Evolutionary conservation across 1,140 invertebrate species (phyloP), one percentile per base, ranked within the genome.

Genomic region (Leucophenga varia): DNA sequence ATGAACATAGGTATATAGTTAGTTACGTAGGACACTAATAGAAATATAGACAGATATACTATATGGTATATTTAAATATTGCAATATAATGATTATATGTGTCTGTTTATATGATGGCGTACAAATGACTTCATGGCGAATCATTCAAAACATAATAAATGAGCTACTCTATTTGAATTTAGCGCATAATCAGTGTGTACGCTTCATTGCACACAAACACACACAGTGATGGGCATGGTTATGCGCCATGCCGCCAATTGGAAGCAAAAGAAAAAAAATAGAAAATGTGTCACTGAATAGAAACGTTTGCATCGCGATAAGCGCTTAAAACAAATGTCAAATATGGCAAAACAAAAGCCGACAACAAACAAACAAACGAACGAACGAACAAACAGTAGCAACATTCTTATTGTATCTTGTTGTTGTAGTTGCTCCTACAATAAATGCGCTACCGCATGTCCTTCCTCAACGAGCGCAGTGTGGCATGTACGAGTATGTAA

Each of bases 271-370:
- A n/a, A n/a, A n/a, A n/a, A n/a, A 38, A 12, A n/a, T 3, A 39
- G 40, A 36, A 22, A 6, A 43, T 22, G 35, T 37, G 35, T 19
- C 35, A 36, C 22, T 3, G 14, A 19, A 17, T 17, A 14, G 31
- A 6, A n/a, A 10, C 13, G 22, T 6, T 34, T 6, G 31, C 52
- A 67, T 40, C 56, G 55, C 58, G 63, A 65, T 65, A 65, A 65
- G 63, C 63, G 63, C 45, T 52, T 67, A 65, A 65, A 65, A 65
- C 63, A 65, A 65, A 67, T 65, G 63, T 65, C 63, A 65, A 57
- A 59, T n/a, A n/a, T n/a, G n/a, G 55, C 61, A 47, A 51, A 31
- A 42, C 46, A 43, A 48, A 54, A 54, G 36, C 31, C 6, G 18
- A 8, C 35, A 16, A 34, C 8, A 34, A 34, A 28, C 41, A 30